Conservation (phyloP, 2,888 invertebrate species). For the Poecilobothrus nobilitatus region DNA sequence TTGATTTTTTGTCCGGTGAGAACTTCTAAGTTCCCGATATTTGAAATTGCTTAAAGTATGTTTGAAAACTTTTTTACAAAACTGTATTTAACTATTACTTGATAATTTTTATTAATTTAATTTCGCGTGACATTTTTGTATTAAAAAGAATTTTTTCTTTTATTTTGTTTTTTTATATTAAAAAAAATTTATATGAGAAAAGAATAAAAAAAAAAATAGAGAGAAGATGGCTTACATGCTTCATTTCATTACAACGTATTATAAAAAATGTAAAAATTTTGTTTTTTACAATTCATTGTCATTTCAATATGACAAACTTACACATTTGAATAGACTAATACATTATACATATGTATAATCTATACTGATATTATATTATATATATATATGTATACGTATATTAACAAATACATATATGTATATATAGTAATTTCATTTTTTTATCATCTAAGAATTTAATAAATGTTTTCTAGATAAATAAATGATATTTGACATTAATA, state of each 20-base stretch:
- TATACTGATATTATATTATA: not conserved
- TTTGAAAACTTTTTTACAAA: too few species aligned
- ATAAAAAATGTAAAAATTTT: not conserved
- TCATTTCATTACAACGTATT: not conserved
- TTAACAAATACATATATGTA: too few species aligned
- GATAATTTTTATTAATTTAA: not conserved
- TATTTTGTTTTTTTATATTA: not conserved
- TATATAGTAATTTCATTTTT: not conserved
- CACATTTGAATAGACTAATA: not conserved
- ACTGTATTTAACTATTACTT: too few species aligned
- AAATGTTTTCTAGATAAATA: slow-evolving; percentile 3
- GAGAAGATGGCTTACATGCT: not conserved
- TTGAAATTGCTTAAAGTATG: too few species aligned
- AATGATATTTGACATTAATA: not conserved
- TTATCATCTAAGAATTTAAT: not conserved
- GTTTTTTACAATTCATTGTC: not conserved
- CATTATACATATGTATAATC: not conserved
- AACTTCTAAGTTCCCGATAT: too few species aligned
- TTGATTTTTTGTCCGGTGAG: too few species aligned
- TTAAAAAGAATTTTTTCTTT: not conserved
- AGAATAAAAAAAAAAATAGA: not conserved
- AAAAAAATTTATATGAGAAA: not conserved
- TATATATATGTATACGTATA: too few species aligned
- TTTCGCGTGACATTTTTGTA: slow-evolving; percentile 6
- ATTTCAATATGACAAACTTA: not conserved